Conservation (phyloP, 2,113 vertebrate genomes). For the Percopsis transmontana region DNA sequence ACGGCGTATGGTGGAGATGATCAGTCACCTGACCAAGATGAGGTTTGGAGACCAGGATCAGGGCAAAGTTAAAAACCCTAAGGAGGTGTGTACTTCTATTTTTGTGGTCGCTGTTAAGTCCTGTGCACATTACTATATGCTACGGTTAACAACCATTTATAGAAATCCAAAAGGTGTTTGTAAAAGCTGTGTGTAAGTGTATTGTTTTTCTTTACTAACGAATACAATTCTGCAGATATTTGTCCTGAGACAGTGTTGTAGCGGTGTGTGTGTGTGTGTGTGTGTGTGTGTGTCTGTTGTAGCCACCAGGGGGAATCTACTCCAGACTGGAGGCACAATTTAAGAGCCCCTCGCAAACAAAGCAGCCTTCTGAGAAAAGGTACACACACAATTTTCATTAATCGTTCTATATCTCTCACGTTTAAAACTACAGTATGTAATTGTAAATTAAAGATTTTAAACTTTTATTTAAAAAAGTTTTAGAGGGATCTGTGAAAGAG, state of each 20-base stretch:
- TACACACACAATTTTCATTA: constrained; percentile 55
- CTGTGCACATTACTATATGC: background rate
- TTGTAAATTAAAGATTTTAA: too few species aligned
- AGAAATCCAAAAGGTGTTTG: background rate
- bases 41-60: constrained; percentile 90
- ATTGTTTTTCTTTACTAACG: background rate
- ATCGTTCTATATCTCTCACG: background rate
- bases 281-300: constrained; percentile 17
- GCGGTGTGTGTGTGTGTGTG: constrained; percentile 13
- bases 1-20: constrained; percentile 93
- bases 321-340: constrained; percentile 90
- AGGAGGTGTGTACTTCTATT: constrained; percentile 82
- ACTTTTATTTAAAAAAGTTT: too few species aligned
- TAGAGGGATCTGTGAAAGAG: too few species aligned
- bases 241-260: constrained; percentile 5
- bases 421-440: too few species aligned
- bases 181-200: background rate
- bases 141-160: background rate
- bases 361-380: constrained; percentile 83
- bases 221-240: constrained; percentile 1
- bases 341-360: constrained; percentile 80
- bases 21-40: constrained; percentile 91
- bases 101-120: too few species aligned
- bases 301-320: constrained; percentile 91
- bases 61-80: constrained; percentile 86